Evolutionary conservation across 2,888 invertebrate genomes (phyloP).

Genomic region (Seira sanloemensis): DNA sequence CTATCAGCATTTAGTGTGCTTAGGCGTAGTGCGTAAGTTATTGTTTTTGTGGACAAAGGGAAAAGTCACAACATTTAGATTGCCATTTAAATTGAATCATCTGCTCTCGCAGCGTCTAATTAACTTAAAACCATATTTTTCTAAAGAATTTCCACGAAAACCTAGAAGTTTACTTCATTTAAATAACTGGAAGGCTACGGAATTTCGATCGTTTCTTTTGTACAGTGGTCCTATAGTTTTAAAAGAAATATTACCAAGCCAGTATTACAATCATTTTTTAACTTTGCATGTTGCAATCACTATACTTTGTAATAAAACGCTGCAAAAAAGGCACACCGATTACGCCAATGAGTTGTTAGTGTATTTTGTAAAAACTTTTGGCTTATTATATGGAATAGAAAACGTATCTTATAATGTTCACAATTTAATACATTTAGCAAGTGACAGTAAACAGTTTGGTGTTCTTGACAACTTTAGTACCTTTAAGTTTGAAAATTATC

Average conservation of each 20-base stretch:
- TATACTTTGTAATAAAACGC: background rate
- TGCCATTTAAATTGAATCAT: background rate
- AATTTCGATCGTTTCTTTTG: slow-evolving; percentile 73
- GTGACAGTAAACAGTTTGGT: slow-evolving; percentile 25
- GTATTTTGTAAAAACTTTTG: slow-evolving; percentile 34
- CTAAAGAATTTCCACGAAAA: slow-evolving; percentile 71
- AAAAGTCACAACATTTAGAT: background rate
- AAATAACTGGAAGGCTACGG: slow-evolving; percentile 73
- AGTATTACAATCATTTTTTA: slow-evolving; percentile 58
- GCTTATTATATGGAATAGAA: slow-evolving; percentile 14
- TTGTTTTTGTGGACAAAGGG: slow-evolving; percentile 32
- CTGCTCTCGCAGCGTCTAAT: slow-evolving; percentile 27
- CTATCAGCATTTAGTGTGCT: slow-evolving; percentile 63
- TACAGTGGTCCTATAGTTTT: slow-evolving; percentile 73
- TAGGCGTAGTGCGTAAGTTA: slow-evolving; percentile 60
- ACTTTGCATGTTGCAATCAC: slow-evolving; percentile 24
- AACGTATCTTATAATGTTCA: slow-evolving; percentile 50
- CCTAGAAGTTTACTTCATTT: slow-evolving; percentile 70
- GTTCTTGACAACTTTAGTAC: slow-evolving; percentile 41
- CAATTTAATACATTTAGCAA: slow-evolving; percentile 39
- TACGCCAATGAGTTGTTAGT: background rate
- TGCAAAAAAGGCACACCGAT: background rate
- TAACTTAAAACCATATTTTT: background rate
- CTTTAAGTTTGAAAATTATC: slow-evolving; percentile 48
- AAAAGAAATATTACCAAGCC: slow-evolving; percentile 47